Percentiles rank a stretch among this genome's conserved stretches.
Evolutionary conservation across 2,113 vertebrate species (phyloP).

Genomic region (Globicephala melas): DNA sequence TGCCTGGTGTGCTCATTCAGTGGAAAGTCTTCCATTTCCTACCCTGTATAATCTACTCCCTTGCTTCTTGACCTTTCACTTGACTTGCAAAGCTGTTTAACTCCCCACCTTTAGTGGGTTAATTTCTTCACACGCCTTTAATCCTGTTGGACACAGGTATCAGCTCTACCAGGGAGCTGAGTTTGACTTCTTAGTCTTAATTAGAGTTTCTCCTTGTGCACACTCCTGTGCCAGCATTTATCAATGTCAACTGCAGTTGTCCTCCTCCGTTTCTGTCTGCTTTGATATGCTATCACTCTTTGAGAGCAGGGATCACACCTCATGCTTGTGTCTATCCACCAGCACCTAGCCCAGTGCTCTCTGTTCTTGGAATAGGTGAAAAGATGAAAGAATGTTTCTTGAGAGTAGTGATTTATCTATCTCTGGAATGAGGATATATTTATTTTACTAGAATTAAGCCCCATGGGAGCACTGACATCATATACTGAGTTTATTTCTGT

Average conservation of each 20-base stretch:
- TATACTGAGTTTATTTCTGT: neutral
- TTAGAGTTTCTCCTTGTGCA: neutral
- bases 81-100: neutral
- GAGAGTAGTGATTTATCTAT: neutral
- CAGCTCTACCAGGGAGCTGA: neutral
- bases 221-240: neutral
- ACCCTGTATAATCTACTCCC: neutral
- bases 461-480: neutral
- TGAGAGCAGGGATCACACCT: neutral
- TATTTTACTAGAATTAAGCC: neutral
- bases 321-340: neutral
- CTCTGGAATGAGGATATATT: neutral
- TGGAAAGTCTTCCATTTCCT: neutral
- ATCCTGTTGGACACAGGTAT: neutral
- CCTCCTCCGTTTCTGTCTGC: neutral
- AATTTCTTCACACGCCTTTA: neutral
- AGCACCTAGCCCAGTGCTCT: neutral
- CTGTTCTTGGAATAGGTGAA: neutral
- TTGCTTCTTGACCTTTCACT: neutral
- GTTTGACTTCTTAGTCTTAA: neutral
- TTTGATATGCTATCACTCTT: neutral
- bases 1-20: neutral
- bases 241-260: neutral
- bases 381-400: neutral
- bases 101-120: neutral